Base-by-base conservation (phyloP, 1,140 invertebrate genomes). In the Euura lappo region DNA sequence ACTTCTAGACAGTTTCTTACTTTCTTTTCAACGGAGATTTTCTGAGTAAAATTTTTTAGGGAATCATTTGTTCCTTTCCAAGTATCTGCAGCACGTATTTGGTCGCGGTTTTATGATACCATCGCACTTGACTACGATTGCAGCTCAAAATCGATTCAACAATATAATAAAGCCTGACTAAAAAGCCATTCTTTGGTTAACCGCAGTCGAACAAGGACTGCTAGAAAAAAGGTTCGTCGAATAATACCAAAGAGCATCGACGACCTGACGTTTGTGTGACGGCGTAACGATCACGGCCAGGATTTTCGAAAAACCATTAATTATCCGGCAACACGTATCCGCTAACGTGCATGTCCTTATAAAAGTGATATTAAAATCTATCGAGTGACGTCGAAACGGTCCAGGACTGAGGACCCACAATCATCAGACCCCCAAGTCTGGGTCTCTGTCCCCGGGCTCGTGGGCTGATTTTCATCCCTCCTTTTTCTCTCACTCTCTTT, bases 231-330 rank as follows among this genome's bases (percentile, higher is more conserved):
- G 28, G 28, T 28, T 64, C 60, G 60, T 43, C 28, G 42, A 68
- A 10, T 42, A 44, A 68, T 68, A 8, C 8, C 28, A 70, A 76
- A 60, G 68, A 76, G 78, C 71, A 66, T 77, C 79, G 76, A 84
- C 28, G 28, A 84, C 83, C 67, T 13, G 64, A 83, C 84, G 81
- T 76, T 78, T 78, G 4, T 11, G 2, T n/a, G 51, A 79, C 78
- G 79, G 75, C 13, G 75, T 79, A 77, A 72, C 72, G 69, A 73
- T 45, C n/a, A 43, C 11, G n/a, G 44, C 7, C 11, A 11, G 42
- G 44, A 68, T 45, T 72, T 46, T 45, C 44, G 44, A 44, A 10
- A 42, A 66, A 79, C 77, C 79, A 80, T 80, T 78, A 80, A 82
- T 76, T 77, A 79, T 75, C 65, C 47, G 3, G 73, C 67, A 74